phyloP scores from a whole-genome alignment of 2,797 vertebrate genomes.

The Gymnoscopelus microlampas region DNA sequence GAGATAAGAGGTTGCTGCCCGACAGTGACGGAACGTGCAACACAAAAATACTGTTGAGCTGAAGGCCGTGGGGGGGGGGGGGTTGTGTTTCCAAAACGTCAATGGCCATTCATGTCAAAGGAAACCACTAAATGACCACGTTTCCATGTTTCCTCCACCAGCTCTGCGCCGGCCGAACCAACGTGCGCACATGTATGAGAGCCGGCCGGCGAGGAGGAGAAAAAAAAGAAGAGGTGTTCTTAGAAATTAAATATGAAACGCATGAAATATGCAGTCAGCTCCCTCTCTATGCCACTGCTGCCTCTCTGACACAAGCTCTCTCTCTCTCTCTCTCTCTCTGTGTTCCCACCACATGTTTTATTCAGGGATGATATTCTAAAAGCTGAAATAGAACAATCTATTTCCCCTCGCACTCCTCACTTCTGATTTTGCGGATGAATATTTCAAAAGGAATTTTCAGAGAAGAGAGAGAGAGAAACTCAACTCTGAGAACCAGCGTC shows the following conservation, averaged over 20 bases:
- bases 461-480: conserved; percentile 66
- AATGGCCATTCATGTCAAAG: conserved; percentile 73
- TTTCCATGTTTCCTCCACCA: conserved; percentile 51
- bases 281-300: conserved; percentile 16
- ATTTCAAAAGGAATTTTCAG: conserved; percentile 73
- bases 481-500: conserved; percentile 45
- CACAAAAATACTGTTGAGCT: conserved; percentile 59
- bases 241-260: conserved; percentile 80
- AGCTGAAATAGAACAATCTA: conserved; percentile 81
- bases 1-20: not conserved
- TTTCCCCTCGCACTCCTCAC: conserved; percentile 68
- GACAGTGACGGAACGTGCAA: conserved; percentile 42
- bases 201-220: conserved; percentile 28
- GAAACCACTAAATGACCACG: conserved; percentile 67
- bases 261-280: conserved; percentile 77
- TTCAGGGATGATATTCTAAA: conserved; percentile 78
- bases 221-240: conserved; percentile 64
- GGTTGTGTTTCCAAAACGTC: conserved; percentile 53
- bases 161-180: conserved; percentile 41
- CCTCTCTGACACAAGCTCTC: conserved; percentile 40
- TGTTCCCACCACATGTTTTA: conserved; percentile 76
- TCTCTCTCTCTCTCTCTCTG: conserved; percentile 33
- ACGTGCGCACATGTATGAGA: conserved; percentile 41
- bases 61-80: conserved; percentile 17
- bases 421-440: conserved; percentile 79